Conservation (phyloP, 2,888 invertebrate genomes). For the Ennomos quercinarius region DNA sequence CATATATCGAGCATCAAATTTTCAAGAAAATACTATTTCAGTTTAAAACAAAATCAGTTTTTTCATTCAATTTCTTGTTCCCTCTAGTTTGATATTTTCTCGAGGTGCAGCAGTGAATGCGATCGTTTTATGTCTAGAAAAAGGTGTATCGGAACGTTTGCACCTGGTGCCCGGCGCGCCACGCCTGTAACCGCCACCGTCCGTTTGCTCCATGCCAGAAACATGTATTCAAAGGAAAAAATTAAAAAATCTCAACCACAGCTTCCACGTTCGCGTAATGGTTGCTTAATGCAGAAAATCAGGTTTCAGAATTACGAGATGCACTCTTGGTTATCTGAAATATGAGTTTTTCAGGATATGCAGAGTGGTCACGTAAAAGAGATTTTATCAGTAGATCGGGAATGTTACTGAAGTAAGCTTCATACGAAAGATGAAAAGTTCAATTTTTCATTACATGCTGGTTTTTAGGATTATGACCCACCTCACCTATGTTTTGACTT, state of each 20-base stretch:
- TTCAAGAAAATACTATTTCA: neutral
- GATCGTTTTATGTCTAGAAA: conserved; percentile 45
- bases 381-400: conserved; percentile 10
- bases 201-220: conserved; percentile 29
- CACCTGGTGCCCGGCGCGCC: conserved; percentile 52
- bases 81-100: conserved; percentile 32
- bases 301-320: conserved; percentile 30
- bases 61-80: conserved; percentile 33
- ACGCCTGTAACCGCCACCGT: conserved; percentile 18
- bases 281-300: conserved; percentile 47
- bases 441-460: neutral
- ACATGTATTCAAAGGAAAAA: conserved; percentile 44
- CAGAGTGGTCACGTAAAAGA: conserved; percentile 20
- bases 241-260: conserved; percentile 37
- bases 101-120: conserved; percentile 32
- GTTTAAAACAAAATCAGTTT: conserved; percentile 22
- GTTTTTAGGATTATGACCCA: neutral
- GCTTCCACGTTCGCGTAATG: conserved; percentile 44
- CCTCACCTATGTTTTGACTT: neutral
- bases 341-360: conserved; percentile 24
- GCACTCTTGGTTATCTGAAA: conserved; percentile 24
- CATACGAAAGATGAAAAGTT: conserved; percentile 1
- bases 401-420: neutral
- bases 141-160: conserved; percentile 55
- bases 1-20: no score